Evolutionary conservation across 2,888 invertebrate genomes (phyloP), one percentile per base, ranked within the genome.

Genomic region (Gymnocheta viridis): DNA sequence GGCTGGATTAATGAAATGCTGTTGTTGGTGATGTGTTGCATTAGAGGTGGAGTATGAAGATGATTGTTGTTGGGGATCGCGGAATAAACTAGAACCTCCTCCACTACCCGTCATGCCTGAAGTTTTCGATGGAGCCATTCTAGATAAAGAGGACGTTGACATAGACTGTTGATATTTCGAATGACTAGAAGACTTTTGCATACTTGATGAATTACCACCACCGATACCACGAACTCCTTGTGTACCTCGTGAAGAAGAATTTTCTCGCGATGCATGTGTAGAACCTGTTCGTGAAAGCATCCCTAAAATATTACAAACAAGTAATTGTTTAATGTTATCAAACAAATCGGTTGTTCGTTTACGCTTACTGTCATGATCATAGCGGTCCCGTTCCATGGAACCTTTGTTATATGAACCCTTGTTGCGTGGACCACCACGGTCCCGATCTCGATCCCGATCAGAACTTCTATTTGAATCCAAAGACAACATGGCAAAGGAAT

Each of bases 281-380:
- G 94, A 94, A 72, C 94, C 93, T 47, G 94, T 94, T 83, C 94
- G 92, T 7, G 94, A 93, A 86, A 92, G 92, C 58, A 93, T 91
- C 69, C 88, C 91, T 91, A 69, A 10, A 83, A 38, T 7, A 54
- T 17, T 19, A 44, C 51, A 29, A 35, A 49, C 19, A 10, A 22
- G 6, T 6, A 54, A 41, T 38, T 4, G 41, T 14, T 41, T 5
- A 17, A 56, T 10, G 9, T 44, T 22, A 0, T 22, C 2, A 29
- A 64, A 7, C 1, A 41, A 7, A 9, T 12, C 1, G 1, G 0
- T 10, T 41, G 17, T 54, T 17, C 14, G 9, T 7, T 44, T 1
- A 22, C 27, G 2, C 78, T 62, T 64, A 89, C 89, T 88, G 81
- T 89, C 89, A 81, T 73, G 78, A 72, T 87, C 86, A 81, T 90